A percentile compares a stretch with the other conserved stretches of the same genome.
Evolutionary conservation across 2,888 invertebrate genomes (phyloP).

Genomic region (Auanema freiburgensis): DNA sequence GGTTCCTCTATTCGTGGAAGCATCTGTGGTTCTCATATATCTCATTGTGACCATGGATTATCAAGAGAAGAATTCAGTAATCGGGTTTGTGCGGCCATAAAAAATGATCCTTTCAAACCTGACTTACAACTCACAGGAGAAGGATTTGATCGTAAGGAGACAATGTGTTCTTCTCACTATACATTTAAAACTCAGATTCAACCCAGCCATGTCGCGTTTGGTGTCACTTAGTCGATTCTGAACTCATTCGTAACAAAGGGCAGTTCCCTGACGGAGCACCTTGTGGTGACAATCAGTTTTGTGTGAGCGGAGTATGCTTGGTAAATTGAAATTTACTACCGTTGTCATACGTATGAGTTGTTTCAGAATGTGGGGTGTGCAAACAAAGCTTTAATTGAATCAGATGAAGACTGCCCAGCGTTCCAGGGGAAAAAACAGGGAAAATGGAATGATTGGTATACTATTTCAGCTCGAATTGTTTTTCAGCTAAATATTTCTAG

Average conservation of each 20-base stretch:
- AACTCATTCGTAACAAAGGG: conserved; percentile 64
- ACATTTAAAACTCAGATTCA: conserved; percentile 45
- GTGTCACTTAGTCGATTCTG: conserved; percentile 62
- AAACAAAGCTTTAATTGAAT: conserved; percentile 51
- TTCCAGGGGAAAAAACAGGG: conserved; percentile 22
- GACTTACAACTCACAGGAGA: conserved; percentile 62
- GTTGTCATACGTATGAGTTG: neutral
- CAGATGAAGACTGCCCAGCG: conserved; percentile 48
- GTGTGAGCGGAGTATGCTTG: conserved; percentile 61
- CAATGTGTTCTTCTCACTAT: neutral
- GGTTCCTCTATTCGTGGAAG: conserved; percentile 60
- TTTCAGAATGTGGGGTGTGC: conserved; percentile 46
- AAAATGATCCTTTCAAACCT: conserved; percentile 54
- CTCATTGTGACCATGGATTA: conserved; percentile 37
- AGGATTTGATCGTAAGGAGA: conserved; percentile 56
- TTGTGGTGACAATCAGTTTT: conserved; percentile 56
- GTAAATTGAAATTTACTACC: neutral
- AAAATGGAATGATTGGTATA: conserved; percentile 36
- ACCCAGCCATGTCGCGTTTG: conserved; percentile 64
- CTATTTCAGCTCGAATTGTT: neutral
- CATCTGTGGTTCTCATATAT: conserved; percentile 52
- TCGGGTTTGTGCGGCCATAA: conserved; percentile 41
- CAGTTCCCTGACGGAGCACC: conserved; percentile 64
- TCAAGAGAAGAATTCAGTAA: conserved; percentile 59
- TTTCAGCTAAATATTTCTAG: conserved; percentile 8